These are phyloP conservation scores for Yponomeuta plumbellus DNA, from an alignment of 2,888 invertebrate genomes.

Conservation along the genomic window DNA sequence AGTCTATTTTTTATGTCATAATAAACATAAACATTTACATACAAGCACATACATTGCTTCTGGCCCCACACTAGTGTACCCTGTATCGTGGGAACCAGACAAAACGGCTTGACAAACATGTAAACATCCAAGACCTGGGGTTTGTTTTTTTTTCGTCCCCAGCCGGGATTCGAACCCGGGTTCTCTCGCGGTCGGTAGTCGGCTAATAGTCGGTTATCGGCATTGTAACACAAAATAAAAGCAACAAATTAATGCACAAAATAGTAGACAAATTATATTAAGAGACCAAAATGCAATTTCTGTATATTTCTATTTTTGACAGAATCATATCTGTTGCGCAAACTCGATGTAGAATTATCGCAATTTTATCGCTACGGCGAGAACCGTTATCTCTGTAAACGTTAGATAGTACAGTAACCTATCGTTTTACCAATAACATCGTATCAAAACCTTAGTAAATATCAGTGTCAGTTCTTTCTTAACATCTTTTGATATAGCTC, in stretches of 20 bases:
- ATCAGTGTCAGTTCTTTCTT: constrained; percentile 38
- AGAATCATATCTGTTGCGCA: not conserved
- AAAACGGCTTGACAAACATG: no score
- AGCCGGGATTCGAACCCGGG: no score
- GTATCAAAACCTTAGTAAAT: constrained; percentile 24
- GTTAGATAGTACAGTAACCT: constrained; percentile 37
- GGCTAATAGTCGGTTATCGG: no score
- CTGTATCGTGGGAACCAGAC: no score
- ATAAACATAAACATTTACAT: no score
- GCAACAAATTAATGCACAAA: not conserved
- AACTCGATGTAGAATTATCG: constrained; percentile 20
- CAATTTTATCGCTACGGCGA: constrained; percentile 39
- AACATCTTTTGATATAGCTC: constrained; percentile 18
- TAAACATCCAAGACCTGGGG: no score
- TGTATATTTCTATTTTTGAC: not conserved
- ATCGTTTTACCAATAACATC: constrained; percentile 35
- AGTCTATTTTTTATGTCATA: no score
- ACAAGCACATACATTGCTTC: no score
- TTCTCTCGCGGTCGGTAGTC: no score
- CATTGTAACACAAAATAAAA: not conserved
- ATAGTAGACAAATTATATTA: not conserved
- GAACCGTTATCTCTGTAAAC: constrained; percentile 40
- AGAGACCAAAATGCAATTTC: not conserved
- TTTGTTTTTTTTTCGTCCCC: no score
- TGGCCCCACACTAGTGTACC: no score